Base-by-base conservation (phyloP, 2,113 vertebrate species). In the Nansenia antarctica region DNA sequence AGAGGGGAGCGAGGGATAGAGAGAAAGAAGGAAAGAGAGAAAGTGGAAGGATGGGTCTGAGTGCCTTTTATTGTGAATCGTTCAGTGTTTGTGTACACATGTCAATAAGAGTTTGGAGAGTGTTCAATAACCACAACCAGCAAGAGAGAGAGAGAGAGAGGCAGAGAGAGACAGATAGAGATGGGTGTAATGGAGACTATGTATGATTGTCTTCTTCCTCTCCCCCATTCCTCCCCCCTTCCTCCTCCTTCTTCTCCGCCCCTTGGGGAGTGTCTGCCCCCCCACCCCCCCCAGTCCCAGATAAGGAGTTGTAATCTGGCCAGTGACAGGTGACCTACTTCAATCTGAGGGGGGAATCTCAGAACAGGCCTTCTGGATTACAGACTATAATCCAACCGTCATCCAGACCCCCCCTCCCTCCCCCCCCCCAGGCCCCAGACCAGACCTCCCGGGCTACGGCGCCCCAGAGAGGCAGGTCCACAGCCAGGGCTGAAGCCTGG, bases 241-340 rank as follows among this genome's bases (percentile, higher is more conserved):
- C n/a, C n/a, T n/a, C n/a, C n/a, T n/a, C n/a, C n/a, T n/a, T n/a
- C n/a, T n/a, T n/a, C n/a, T n/a, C n/a, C n/a, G n/a, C n/a, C n/a
- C n/a, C n/a, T n/a, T n/a, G n/a, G n/a, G n/a, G n/a, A n/a, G n/a
- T n/a, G n/a, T n/a, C n/a, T n/a, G n/a, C n/a, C n/a, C n/a, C n/a
- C n/a, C n/a, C n/a, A n/a, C n/a, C n/a, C n/a, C n/a, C n/a, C n/a
- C n/a, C 35, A 30, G 15, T 39, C 58, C 35, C 57, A 62, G 60
- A 57, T 76, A 67, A 73, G 31, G 20, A 68, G 20, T 32, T 35
- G 1, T 74, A 74, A 77, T 67, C 64, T 62, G 24, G 27, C 24
- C 12, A 47, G 32, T 70, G 62, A 30, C 58, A 76, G 78, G 26
- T 77, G 63, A 77, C 74, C 74, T 71, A 64, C 42, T 66, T 77